Evolutionary conservation across 1,140 invertebrate species (phyloP), one percentile per base, ranked within the genome.

Genomic region (Ceratina calcarata): DNA sequence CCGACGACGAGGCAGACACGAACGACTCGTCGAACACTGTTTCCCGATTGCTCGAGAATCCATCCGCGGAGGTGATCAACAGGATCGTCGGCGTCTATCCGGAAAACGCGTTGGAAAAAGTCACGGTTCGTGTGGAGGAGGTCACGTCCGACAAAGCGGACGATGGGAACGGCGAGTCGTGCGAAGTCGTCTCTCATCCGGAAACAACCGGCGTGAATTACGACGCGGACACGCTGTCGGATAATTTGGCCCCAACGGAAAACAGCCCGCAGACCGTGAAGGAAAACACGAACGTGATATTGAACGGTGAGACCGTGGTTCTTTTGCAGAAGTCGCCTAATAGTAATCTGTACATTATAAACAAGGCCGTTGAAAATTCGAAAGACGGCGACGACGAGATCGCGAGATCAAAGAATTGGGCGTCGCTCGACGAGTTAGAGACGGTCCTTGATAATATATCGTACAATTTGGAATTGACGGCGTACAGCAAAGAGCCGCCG

Each of bases 271-370:
- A 88, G 60, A 81, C 77, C 16, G 78, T 84, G n/a, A 86, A 88
- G 12, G 91, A 92, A 27, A 90, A 89, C n/a, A 87, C 91, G 0
- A 91, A 93, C 15, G 91, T 92, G 24, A 93, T 93, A 70, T 61
- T 93, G 3, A 92, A 91, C 51, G 93, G 93, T 0, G 92, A 93
- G 53, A 92, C 92, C 0, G 88, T 93, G 4, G 87, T 92, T 22
- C 65, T 93, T 0, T 55, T 90, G 16, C 91, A 89, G 74, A 93
- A 93, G 20, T 91, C 92, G 10, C 92, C 92, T 0, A 92, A 93
- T 73, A 93, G 92, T n/a, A 93, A 93, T 83, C 71, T 93, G 3
- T 93, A 92, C 60, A 91, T 92, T 1, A 93, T 93, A 18, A 93
- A 93, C 64, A 93, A 93, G 80, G 92, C 93, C 0, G 86, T 89